Conservation (phyloP, 1,140 invertebrate genomes). For the Dendroctonus ponderosae region DNA sequence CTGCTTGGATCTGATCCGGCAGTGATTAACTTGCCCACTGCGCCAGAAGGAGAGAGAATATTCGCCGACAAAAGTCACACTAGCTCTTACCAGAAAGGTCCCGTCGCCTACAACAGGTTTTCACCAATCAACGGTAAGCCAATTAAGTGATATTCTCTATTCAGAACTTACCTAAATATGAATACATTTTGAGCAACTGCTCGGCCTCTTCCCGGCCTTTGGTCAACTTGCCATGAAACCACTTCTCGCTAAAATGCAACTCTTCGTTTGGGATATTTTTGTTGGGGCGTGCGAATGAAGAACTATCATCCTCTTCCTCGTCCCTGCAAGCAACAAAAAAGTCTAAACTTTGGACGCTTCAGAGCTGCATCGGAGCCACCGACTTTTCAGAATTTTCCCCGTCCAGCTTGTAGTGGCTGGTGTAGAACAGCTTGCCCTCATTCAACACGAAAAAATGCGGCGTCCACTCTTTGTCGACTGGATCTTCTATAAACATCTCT, state of each 20-base stretch:
- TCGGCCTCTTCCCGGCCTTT: slow-evolving; percentile 72
- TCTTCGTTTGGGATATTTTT: slow-evolving; percentile 70
- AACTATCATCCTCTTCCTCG: slow-evolving; percentile 54
- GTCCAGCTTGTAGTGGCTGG: slow-evolving; percentile 49
- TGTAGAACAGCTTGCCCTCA: slow-evolving; percentile 84
- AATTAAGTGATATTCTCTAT: too few species aligned
- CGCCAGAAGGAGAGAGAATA: slow-evolving; percentile 95
- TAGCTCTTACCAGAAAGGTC: slow-evolving; percentile 91
- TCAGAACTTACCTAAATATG: slow-evolving; percentile 66
- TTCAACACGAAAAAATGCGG: slow-evolving; percentile 95
- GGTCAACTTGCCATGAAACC: slow-evolving; percentile 89
- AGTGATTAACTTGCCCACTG: slow-evolving; percentile 87
- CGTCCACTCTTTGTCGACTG: slow-evolving; percentile 85
- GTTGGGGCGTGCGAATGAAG: slow-evolving; percentile 42
- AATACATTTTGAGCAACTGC: slow-evolving; percentile 70
- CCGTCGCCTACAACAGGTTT: slow-evolving; percentile 62
- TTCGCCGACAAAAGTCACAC: slow-evolving; percentile 95
- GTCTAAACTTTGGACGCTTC: not conserved
- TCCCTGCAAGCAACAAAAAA: slow-evolving; percentile 20
- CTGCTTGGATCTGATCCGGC: slow-evolving; percentile 86
- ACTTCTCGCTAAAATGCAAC: slow-evolving; percentile 91
- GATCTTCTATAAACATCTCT: slow-evolving; percentile 86
- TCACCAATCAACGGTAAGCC: too few species aligned
- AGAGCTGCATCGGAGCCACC: not conserved
- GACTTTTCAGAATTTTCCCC: slow-evolving; percentile 42